Evolutionary conservation across 2,113 vertebrate species (phyloP).

Genomic region (Pseudorhombus dupliciocellatus): DNA sequence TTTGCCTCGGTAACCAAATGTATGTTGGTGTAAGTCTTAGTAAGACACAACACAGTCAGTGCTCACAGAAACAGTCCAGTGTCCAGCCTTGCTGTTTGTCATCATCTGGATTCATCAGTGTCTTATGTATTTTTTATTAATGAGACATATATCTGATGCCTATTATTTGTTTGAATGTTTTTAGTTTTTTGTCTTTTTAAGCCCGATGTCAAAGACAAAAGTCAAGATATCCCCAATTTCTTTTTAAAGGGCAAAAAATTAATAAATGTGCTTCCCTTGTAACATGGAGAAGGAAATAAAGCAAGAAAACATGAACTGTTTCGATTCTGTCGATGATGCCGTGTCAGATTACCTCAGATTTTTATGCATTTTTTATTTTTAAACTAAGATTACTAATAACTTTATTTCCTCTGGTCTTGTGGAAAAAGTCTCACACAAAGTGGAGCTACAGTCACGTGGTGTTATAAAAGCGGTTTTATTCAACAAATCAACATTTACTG

Average conservation of each 20-base stretch:
- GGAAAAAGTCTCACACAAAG: neutral
- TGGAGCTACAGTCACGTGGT: neutral
- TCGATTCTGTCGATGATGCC: neutral
- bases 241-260: conserved; percentile 61
- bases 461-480: neutral
- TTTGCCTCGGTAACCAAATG: conserved; percentile 50
- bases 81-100: conserved; percentile 40
- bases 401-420: neutral
- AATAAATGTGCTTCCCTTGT: conserved; percentile 81
- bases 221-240: conserved; percentile 57
- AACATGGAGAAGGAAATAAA: conserved; percentile 73
- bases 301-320: conserved; percentile 19
- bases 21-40: conserved; percentile 29
- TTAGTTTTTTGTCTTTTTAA: conserved; percentile 62
- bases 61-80: conserved; percentile 42
- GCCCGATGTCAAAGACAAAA: conserved; percentile 52
- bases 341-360: no score
- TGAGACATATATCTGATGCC: conserved; percentile 65
- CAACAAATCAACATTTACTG: neutral
- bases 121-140: conserved; percentile 53
- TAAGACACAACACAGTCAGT: conserved; percentile 31
- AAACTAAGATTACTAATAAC: neutral
- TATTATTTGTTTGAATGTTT: conserved; percentile 67
- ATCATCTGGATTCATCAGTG: conserved; percentile 41
- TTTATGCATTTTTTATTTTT: neutral